A percentile compares a stretch with the other conserved stretches of the same genome.
phyloP scores from a whole-genome alignment of 2,888 invertebrate species.

The Andrena chrysosceles region DNA sequence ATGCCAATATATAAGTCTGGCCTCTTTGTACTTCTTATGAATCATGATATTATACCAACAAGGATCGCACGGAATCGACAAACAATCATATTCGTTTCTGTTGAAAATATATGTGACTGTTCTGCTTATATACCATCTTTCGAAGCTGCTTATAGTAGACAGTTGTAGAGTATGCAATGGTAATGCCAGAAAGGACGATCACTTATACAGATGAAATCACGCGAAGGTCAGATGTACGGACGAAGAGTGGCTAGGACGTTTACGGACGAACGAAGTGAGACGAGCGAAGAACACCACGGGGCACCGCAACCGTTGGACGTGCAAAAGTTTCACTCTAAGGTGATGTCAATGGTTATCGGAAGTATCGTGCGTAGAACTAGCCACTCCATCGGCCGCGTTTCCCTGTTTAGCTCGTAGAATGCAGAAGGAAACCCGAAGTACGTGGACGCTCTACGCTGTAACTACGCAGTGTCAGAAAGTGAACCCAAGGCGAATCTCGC shows the following conservation, averaged over 20 bases:
- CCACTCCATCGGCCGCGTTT: slow-evolving; percentile 76
- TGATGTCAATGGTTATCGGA: slow-evolving; percentile 78
- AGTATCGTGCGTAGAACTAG: slow-evolving; percentile 82
- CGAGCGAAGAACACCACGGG: slow-evolving; percentile 78
- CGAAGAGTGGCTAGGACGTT: slow-evolving; percentile 81
- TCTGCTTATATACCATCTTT: slow-evolving; percentile 74
- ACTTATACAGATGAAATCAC: slow-evolving; percentile 80
- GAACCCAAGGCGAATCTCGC: slow-evolving; percentile 84
- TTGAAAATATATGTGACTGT: slow-evolving; percentile 52
- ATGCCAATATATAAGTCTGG: slow-evolving; percentile 33
- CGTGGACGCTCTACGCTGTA: slow-evolving; percentile 84
- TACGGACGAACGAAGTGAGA: slow-evolving; percentile 76
- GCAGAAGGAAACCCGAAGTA: slow-evolving; percentile 84
- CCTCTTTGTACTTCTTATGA: not conserved
- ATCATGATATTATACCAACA: not conserved
- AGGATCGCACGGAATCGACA: slow-evolving; percentile 5
- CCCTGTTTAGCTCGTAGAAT: slow-evolving; percentile 78
- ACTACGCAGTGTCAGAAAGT: slow-evolving; percentile 84
- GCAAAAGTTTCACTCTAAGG: slow-evolving; percentile 74
- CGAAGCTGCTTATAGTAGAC: slow-evolving; percentile 74
- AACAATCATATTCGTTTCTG: slow-evolving; percentile 35
- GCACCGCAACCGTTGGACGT: slow-evolving; percentile 77
- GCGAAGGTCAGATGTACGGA: slow-evolving; percentile 80
- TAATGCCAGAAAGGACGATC: slow-evolving; percentile 77
- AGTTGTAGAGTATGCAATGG: slow-evolving; percentile 78